These are phyloP conservation scores for Chelonus insularis DNA, from an alignment of 1,140 invertebrate genomes.

Conservation along the genomic window DNA sequence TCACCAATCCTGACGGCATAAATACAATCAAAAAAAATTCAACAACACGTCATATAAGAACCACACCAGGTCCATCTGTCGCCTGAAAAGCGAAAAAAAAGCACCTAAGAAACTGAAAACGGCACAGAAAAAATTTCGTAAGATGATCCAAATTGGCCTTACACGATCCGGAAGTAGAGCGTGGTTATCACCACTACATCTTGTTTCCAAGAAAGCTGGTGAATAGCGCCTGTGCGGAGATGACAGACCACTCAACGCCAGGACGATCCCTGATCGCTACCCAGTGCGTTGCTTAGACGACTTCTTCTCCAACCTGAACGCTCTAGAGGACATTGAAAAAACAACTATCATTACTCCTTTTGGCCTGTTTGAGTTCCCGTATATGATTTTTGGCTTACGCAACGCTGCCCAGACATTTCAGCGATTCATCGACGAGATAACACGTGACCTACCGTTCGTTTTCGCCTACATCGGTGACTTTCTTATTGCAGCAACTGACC, in stretches of 20 bases:
- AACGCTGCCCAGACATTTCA: constrained; percentile 1
- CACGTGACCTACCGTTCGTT: neutral
- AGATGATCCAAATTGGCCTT: constrained; percentile 36
- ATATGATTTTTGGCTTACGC: neutral
- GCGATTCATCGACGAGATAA: constrained; percentile 2
- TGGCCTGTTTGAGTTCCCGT: constrained; percentile 5
- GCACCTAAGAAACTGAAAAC: constrained; percentile 37
- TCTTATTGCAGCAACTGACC: neutral
- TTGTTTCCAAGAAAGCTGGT: neutral
- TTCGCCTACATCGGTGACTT: constrained; percentile 4
- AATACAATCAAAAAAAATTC: neutral
- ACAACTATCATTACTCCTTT: constrained; percentile 7
- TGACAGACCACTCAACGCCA: neutral
- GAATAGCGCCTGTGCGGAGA: neutral
- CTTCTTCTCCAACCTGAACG: neutral
- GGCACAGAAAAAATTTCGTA: constrained; percentile 39
- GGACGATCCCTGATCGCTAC: constrained; percentile 3
- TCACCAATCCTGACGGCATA: constrained; percentile 3
- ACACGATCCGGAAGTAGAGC: constrained; percentile 31
- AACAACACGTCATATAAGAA: constrained; percentile 27
- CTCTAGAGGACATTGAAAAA: neutral
- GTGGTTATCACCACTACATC: neutral
- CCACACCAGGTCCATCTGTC: constrained; percentile 41
- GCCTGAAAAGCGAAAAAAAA: constrained; percentile 42
- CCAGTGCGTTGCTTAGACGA: constrained; percentile 2